A percentile compares a stretch with the other conserved stretches of the same genome.
Conservation (phyloP, 2,888 invertebrate genomes). For the Parapristionchus giblindavisi region DNA sequence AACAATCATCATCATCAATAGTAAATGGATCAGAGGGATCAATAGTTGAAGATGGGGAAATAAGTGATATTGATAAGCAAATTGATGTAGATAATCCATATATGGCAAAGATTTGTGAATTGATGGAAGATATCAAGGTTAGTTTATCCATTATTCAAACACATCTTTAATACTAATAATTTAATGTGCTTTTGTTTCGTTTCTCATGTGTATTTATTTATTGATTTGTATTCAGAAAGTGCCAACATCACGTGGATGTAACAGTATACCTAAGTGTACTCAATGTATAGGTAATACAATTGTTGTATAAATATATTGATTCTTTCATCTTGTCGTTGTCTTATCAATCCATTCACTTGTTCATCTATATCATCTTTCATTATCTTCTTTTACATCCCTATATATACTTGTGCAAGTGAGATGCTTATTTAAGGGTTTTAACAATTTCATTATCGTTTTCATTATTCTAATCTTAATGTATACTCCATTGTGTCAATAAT, state of each 20-base stretch:
- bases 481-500: no score
- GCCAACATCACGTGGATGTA: background rate
- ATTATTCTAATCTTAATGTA: background rate
- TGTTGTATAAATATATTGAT: constrained; percentile 7
- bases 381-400: background rate
- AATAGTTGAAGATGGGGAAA: constrained; percentile 4
- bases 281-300: constrained; percentile 34
- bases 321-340: background rate
- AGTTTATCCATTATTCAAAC: constrained; percentile 24
- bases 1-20: background rate
- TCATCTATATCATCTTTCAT: background rate
- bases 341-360: constrained; percentile 5
- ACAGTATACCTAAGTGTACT: constrained; percentile 30
- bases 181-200: background rate
- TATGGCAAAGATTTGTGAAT: constrained; percentile 44
- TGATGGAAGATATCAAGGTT: constrained; percentile 48
- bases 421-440: background rate
- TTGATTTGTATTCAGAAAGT: background rate
- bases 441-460: background rate
- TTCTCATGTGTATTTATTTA: background rate
- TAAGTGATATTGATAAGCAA: constrained; percentile 15
- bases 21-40: background rate
- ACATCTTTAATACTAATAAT: background rate
- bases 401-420: constrained; percentile 36
- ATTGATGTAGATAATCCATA: constrained; percentile 36